Percentiles rank a stretch among this genome's conserved stretches.
Evolutionary conservation across 2,797 vertebrate genomes (phyloP).

Genomic region (Pipistrellus pipistrellus): DNA sequence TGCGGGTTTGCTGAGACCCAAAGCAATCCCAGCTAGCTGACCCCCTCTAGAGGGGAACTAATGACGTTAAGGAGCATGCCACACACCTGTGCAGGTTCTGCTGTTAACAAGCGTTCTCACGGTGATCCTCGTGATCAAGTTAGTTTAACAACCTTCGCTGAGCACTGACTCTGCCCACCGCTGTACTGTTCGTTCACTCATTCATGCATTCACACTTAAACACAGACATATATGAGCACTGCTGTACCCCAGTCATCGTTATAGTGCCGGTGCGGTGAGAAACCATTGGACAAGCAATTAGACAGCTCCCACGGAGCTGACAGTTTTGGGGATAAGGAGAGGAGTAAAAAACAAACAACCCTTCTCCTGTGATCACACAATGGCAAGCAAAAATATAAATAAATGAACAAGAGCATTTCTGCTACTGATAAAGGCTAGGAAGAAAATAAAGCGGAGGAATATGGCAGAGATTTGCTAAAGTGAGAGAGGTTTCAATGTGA

Average conservation of each 20-base stretch:
- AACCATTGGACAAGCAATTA: not conserved
- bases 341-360: not conserved
- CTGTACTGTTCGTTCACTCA: not conserved
- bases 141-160: not conserved
- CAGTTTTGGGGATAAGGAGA: not conserved
- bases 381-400: not conserved
- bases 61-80: not conserved
- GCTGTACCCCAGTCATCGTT: no score
- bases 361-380: not conserved
- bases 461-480: not conserved
- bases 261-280: not conserved
- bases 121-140: not conserved
- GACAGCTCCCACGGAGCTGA: not conserved
- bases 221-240: not conserved
- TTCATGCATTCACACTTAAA: not conserved
- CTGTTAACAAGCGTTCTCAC: not conserved
- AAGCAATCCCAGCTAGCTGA: not conserved
- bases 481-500: not conserved
- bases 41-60: not conserved
- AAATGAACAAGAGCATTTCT: not conserved
- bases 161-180: not conserved
- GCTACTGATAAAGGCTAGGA: not conserved
- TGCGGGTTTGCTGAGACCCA: not conserved
- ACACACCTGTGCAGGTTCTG: not conserved
- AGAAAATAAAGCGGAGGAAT: not conserved